Evolutionary conservation across 1,140 invertebrate species (phyloP), one percentile per base, ranked within the genome.

Genomic region (Drosophila sp.): DNA sequence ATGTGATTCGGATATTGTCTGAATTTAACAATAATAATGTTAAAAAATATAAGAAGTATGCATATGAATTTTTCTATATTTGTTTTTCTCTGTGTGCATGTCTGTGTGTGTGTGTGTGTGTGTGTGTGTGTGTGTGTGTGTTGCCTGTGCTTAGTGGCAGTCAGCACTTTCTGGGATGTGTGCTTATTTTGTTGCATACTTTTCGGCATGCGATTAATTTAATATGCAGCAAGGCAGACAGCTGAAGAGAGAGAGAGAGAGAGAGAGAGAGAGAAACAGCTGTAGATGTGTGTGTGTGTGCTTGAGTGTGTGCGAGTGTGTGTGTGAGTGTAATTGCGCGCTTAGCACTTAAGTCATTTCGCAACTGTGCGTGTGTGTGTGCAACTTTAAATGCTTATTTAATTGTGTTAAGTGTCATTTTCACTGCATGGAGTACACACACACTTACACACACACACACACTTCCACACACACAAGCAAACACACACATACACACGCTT

Each of bases 371-470:
- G 25, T 48, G 32, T 50, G 59, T 61, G 63, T 48, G 61, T 76
- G 46, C 57, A 82, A 87, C 79, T 87, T 87, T 89, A 89, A 87
- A 87, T 87, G 78, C 79, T 87, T 87, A 87, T 87, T 89, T 87
- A 87, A 87, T 87, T 87, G 82, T 87, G 82, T 87, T 87, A 87
- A 87, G 82, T 87, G 82, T 87, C 82, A 89, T 87, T 87, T 87
- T 79, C 82, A 89, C 78, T 78, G 51, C 46, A 69, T 32, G 27
- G 40, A 41, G 40, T 25, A 36, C 45, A 27, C 38, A 29, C 46
- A 2, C 11, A 32, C n/a, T n/a, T 25, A 34, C 34, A 29, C 36
- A 7, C 61, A 18, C 25, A 32, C 13, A 16, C 56, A 56, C 54
- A 57, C 54, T 21, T 43, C 7, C 59, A 46, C 21, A 38, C 50